Conservation (phyloP, 2,888 invertebrate species). For the Lepidochrysops patricia region DNA sequence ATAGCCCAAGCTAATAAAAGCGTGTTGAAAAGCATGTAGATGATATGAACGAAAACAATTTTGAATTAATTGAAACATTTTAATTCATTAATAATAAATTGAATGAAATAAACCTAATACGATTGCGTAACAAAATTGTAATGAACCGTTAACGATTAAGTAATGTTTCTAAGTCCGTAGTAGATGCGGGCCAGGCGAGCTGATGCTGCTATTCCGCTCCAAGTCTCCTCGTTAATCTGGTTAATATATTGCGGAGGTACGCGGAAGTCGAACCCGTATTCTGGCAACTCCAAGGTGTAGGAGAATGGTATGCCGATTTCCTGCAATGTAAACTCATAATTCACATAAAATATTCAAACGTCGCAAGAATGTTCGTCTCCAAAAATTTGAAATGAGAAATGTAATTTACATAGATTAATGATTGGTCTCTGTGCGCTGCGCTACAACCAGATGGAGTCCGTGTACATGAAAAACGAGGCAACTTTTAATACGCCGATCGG, state of each 20-base stretch:
- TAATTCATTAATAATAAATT: too few species aligned
- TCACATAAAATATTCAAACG: neutral
- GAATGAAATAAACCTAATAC: too few species aligned
- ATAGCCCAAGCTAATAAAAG: too few species aligned
- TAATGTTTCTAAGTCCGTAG: constrained; percentile 27
- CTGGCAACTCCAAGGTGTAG: constrained; percentile 47
- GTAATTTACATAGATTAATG: too few species aligned
- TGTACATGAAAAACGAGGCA: too few species aligned
- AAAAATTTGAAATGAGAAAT: neutral
- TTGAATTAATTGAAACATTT: too few species aligned
- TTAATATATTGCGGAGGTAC: constrained; percentile 40
- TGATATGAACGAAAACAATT: too few species aligned
- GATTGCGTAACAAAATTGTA: neutral
- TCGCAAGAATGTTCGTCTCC: neutral
- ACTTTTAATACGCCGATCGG: too few species aligned
- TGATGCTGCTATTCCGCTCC: constrained; percentile 41
- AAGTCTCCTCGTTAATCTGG: constrained; percentile 47
- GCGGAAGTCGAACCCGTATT: constrained; percentile 33
- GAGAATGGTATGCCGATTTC: constrained; percentile 40
- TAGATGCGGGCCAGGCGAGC: constrained; percentile 37
- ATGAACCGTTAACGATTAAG: too few species aligned
- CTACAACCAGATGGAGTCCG: too few species aligned
- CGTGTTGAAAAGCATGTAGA: too few species aligned
- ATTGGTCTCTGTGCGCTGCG: too few species aligned
- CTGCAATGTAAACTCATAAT: constrained; percentile 25